Evolutionary conservation across 2,888 invertebrate genomes (phyloP).

Genomic region (Dinocampus coccinellae): DNA sequence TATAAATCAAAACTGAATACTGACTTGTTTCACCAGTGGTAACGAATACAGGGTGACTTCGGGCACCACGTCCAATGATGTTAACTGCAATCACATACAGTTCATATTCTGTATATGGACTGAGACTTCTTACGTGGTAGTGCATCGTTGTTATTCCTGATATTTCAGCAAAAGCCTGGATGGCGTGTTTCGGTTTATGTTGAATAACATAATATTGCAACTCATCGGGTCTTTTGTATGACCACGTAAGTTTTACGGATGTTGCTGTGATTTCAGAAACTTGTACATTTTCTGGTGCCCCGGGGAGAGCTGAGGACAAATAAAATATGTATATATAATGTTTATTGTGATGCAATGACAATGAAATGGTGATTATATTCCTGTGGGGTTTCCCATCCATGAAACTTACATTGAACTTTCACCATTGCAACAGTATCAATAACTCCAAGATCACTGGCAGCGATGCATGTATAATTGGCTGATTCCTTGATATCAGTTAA

Average conservation of each 20-base stretch:
- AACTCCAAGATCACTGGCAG: constrained; percentile 92
- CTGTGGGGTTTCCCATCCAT: background rate
- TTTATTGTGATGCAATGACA: too few species aligned
- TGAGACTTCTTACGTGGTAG: constrained; percentile 89
- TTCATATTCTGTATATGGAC: constrained; percentile 96
- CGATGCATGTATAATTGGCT: constrained; percentile 97
- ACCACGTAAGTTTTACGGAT: constrained; percentile 93
- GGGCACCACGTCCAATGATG: constrained; percentile 91
- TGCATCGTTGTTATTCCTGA: constrained; percentile 94
- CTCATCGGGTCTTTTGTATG: constrained; percentile 88
- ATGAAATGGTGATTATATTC: too few species aligned
- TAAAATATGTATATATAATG: too few species aligned
- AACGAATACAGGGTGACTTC: constrained; percentile 89
- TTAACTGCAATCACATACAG: constrained; percentile 96
- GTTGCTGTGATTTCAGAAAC: constrained; percentile 95
- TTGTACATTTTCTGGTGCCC: constrained; percentile 89
- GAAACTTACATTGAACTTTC: constrained; percentile 92
- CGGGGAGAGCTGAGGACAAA: constrained; percentile 85
- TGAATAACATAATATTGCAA: constrained; percentile 97
- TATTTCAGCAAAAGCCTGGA: constrained; percentile 92
- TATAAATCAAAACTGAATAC: constrained; percentile 54
- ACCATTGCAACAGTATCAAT: constrained; percentile 91
- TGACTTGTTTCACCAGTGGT: constrained; percentile 98
- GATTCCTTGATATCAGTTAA: constrained; percentile 90
- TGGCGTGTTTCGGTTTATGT: constrained; percentile 95